Percentiles rank a stretch among this genome's conserved stretches.
Conservation (phyloP, 2,113 vertebrate genomes). For the Lasiurus borealis region DNA sequence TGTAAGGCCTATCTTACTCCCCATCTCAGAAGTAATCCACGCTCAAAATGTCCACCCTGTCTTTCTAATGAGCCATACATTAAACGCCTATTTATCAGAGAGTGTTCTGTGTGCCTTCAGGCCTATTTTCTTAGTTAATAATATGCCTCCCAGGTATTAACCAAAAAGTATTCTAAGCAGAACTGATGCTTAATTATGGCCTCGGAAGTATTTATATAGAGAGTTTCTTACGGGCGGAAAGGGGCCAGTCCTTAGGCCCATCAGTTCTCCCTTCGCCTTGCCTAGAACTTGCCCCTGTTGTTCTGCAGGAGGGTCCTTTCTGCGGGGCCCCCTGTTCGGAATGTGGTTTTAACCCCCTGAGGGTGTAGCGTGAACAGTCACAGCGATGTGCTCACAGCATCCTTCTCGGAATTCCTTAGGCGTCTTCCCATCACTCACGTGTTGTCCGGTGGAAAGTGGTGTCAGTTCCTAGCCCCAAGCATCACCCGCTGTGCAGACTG, state of each 20-base stretch:
- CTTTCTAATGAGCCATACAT: not conserved
- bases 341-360: not conserved
- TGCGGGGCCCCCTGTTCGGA: not conserved
- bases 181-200: not conserved
- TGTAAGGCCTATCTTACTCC: not conserved
- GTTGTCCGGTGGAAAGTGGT: not conserved
- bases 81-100: not conserved
- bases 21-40: not conserved
- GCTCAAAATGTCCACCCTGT: not conserved
- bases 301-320: not conserved
- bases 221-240: not conserved
- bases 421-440: not conserved
- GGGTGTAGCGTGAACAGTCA: not conserved
- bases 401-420: not conserved
- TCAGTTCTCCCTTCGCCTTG: not conserved
- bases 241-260: not conserved
- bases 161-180: not conserved
- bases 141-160: not conserved
- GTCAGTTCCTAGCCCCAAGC: not conserved
- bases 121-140: not conserved
- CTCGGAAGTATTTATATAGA: conserved; percentile 19
- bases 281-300: not conserved
- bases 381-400: not conserved
- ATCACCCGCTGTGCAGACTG: not conserved
- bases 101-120: not conserved